These are phyloP conservation scores for Agrochola lychnidis DNA, from an alignment of 2,888 invertebrate species.

Conservation along the genomic window DNA sequence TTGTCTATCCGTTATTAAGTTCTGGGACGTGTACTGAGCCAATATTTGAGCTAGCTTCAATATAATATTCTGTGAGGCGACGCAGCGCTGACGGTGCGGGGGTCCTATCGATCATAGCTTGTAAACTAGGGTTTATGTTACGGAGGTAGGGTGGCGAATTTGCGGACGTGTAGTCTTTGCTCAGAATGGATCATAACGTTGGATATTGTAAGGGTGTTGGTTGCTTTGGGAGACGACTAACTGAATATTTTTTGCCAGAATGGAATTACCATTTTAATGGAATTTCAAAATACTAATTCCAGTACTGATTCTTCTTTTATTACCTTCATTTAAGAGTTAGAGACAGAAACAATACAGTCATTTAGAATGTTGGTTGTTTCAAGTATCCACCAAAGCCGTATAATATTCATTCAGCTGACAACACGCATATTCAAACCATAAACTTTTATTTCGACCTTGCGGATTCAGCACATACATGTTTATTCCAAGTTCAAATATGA, in stretches of 20 bases:
- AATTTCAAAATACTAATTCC: background rate
- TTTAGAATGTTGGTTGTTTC: background rate
- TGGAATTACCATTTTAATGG: background rate
- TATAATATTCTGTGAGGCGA: slow-evolving; percentile 45
- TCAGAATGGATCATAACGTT: slow-evolving; percentile 22
- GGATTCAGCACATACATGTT: background rate
- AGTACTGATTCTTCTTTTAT: background rate
- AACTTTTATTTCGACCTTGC: slow-evolving; percentile 3
- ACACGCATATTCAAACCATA: background rate
- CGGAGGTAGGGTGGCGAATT: slow-evolving; percentile 33
- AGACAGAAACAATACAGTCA: background rate
- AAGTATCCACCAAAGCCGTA: background rate
- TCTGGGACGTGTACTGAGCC: slow-evolving; percentile 30
- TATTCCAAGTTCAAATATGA: slow-evolving; percentile 29
- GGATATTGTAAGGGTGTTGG: slow-evolving; percentile 13
- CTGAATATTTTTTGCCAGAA: background rate
- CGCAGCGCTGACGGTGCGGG: slow-evolving; percentile 44
- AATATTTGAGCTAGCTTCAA: slow-evolving; percentile 60
- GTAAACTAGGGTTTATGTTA: slow-evolving; percentile 53
- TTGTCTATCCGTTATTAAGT: slow-evolving; percentile 53
- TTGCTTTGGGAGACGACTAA: background rate
- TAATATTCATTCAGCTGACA: background rate
- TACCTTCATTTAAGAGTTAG: background rate
- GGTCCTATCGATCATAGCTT: slow-evolving; percentile 55
- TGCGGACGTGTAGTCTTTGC: slow-evolving; percentile 31